Percentiles rank a stretch among this genome's conserved stretches.
phyloP scores from a whole-genome alignment of 2,888 invertebrate genomes.

The Nephrotoma appendiculata region DNA sequence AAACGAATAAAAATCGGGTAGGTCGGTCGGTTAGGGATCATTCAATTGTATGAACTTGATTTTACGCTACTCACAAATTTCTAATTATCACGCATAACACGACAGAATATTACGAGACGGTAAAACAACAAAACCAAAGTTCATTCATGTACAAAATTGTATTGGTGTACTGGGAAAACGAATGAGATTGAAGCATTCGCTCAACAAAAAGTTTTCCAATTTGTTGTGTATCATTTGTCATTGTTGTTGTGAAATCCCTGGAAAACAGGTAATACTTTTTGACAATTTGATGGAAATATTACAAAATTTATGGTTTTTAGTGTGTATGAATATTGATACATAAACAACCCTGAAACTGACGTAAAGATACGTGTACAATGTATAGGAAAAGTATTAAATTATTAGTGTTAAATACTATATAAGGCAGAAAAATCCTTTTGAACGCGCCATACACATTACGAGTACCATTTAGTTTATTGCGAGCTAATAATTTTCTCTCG shows the following conservation, averaged over 20 bases:
- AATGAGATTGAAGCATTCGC: background rate
- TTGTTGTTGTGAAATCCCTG: background rate
- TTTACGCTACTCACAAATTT: background rate
- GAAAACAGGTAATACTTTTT: background rate
- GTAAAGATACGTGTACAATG: no score
- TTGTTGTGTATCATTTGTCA: background rate
- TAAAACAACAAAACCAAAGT: background rate
- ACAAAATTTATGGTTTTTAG: no score
- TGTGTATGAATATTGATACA: no score
- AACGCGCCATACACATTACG: no score
- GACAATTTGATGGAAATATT: background rate
- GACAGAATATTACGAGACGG: background rate
- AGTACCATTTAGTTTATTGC: no score
- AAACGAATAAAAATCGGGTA: background rate
- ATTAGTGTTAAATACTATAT: no score
- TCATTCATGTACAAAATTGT: background rate
- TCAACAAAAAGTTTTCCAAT: background rate
- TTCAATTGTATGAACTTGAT: background rate
- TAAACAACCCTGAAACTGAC: no score
- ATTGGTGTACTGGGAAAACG: background rate
- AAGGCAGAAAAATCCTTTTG: no score
- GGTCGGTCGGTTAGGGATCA: background rate
- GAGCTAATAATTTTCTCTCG: no score
- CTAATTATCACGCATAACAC: background rate
- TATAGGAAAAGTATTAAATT: no score